Conservation (phyloP, 1,140 invertebrate genomes). For the Archegozetes longisetosus region DNA sequence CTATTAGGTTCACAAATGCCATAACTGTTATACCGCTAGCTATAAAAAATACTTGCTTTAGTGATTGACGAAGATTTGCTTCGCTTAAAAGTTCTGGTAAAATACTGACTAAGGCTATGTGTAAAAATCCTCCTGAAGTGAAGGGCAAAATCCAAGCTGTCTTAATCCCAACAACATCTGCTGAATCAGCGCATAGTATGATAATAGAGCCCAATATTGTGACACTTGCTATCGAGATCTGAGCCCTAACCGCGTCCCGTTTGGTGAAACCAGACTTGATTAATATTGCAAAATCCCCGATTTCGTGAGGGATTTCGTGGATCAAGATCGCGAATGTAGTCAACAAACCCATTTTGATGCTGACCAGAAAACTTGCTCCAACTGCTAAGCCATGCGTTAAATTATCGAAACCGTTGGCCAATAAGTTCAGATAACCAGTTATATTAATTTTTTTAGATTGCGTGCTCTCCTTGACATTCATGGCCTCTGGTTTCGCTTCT, state of each 20-base stretch:
- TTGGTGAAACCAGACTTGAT: slow-evolving; percentile 79
- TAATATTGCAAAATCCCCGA: slow-evolving; percentile 84
- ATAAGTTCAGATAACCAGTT: slow-evolving; percentile 77
- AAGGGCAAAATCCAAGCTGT: slow-evolving; percentile 77
- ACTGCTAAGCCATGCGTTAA: slow-evolving; percentile 92
- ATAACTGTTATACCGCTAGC: background rate
- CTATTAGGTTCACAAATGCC: background rate
- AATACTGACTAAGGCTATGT: slow-evolving; percentile 88
- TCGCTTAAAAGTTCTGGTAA: slow-evolving; percentile 41
- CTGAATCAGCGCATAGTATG: slow-evolving; percentile 57
- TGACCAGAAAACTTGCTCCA: slow-evolving; percentile 80
- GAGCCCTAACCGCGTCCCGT: slow-evolving; percentile 65
- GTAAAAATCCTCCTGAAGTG: slow-evolving; percentile 82
- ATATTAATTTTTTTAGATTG: too few species aligned
- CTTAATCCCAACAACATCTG: slow-evolving; percentile 45
- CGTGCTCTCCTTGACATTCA: too few species aligned
- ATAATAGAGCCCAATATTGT: slow-evolving; percentile 71
- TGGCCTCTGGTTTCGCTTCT: too few species aligned
- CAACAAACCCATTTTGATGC: slow-evolving; percentile 53
- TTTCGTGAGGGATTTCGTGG: slow-evolving; percentile 84
- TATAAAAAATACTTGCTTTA: background rate
- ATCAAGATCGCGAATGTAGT: slow-evolving; percentile 83
- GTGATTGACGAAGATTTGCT: background rate
- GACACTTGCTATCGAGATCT: slow-evolving; percentile 65
- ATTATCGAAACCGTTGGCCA: slow-evolving; percentile 92